Evolutionary conservation across 2,888 invertebrate species (phyloP).

Genomic region (Drosophila incognita): DNA sequence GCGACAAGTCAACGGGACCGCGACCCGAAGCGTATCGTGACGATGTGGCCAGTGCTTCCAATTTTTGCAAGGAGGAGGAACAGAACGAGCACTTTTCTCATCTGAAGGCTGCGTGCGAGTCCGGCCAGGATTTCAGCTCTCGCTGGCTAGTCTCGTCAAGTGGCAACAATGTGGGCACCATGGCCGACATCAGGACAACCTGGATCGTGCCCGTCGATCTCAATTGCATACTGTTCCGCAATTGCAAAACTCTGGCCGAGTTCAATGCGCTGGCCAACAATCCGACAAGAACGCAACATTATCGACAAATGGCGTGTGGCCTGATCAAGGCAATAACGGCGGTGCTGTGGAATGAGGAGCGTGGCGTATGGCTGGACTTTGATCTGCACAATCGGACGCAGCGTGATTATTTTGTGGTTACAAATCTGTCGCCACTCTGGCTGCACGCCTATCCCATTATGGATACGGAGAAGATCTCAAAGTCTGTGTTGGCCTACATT

Average conservation of each 20-base stretch:
- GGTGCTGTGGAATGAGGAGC: constrained; percentile 94
- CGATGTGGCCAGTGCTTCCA: constrained; percentile 87
- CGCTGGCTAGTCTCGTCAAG: constrained; percentile 92
- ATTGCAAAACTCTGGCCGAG: constrained; percentile 90
- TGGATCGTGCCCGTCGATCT: constrained; percentile 96
- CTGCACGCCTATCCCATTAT: constrained; percentile 89
- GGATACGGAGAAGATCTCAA: constrained; percentile 87
- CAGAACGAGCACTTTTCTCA: constrained; percentile 91
- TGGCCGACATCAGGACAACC: constrained; percentile 91
- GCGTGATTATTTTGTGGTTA: constrained; percentile 91
- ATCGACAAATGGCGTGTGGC: constrained; percentile 87
- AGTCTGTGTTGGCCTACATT: constrained; percentile 89
- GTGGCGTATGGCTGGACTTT: constrained; percentile 95
- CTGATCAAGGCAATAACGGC: constrained; percentile 86
- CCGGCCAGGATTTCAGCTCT: constrained; percentile 97
- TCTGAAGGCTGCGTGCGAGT: constrained; percentile 95
- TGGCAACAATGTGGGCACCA: constrained; percentile 88
- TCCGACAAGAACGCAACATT: constrained; percentile 87
- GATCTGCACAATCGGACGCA: constrained; percentile 88
- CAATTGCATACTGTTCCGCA: constrained; percentile 94
- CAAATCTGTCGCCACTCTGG: constrained; percentile 94
- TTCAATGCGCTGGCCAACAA: constrained; percentile 88
- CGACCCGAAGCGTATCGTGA: constrained; percentile 96
- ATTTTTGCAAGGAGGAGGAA: constrained; percentile 86
- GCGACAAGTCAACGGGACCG: constrained; percentile 91